These are phyloP conservation scores for Drosophila baimaii DNA, from an alignment of 1,140 invertebrate species.

Conservation along the genomic window DNA sequence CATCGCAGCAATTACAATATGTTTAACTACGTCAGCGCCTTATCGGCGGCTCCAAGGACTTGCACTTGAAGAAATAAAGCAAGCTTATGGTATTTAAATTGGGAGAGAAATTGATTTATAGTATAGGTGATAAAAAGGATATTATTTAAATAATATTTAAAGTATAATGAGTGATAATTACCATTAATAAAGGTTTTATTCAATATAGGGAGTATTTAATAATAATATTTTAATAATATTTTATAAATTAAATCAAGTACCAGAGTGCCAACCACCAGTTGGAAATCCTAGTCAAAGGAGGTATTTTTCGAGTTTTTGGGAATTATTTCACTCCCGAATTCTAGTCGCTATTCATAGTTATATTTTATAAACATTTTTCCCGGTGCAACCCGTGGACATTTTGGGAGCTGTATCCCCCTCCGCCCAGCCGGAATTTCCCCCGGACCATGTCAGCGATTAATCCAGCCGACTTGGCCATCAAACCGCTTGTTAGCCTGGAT, in stretches of 20 bases:
- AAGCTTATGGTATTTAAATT: neutral
- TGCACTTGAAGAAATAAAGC: slow-evolving; percentile 2
- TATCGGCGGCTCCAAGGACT: slow-evolving; percentile 53
- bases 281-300: no score
- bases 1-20: slow-evolving; percentile 81
- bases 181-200: no score
- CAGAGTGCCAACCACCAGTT: no score
- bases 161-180: no score
- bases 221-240: no score
- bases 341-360: no score
- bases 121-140: neutral
- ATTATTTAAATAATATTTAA: neutral
- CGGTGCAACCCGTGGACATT: slow-evolving; percentile 16
- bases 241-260: no score
- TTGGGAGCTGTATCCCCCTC: slow-evolving; percentile 18
- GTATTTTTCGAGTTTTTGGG: no score
- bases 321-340: no score
- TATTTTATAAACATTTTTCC: neutral
- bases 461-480: slow-evolving; percentile 72
- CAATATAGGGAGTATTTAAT: no score
- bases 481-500: slow-evolving; percentile 63
- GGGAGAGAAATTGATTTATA: neutral
- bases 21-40: slow-evolving; percentile 83
- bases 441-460: slow-evolving; percentile 79
- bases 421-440: slow-evolving; percentile 32